A percentile compares a stretch with the other conserved stretches of the same genome.
phyloP scores from a whole-genome alignment of 2,888 invertebrate species.

The Mythimna vitellina region DNA sequence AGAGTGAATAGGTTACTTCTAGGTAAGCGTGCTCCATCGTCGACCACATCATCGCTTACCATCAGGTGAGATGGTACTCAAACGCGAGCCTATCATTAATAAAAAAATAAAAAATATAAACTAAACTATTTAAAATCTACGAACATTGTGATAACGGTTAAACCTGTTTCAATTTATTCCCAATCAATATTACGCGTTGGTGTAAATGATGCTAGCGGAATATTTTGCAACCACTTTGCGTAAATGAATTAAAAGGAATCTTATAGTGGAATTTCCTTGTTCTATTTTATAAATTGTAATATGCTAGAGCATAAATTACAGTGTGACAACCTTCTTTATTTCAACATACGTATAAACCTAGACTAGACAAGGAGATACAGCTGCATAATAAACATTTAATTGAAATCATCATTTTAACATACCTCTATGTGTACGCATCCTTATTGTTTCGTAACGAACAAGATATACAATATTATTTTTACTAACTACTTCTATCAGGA shows the following conservation, averaged over 20 bases:
- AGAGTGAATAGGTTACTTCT: no score
- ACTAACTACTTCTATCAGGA: neutral
- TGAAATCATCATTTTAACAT: neutral
- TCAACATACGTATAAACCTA: no score
- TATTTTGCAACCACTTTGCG: conserved; percentile 61
- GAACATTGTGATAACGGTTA: no score
- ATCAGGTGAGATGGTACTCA: no score
- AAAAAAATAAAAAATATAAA: no score
- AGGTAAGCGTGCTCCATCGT: no score
- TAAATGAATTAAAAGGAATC: conserved; percentile 61
- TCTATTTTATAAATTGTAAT: conserved; percentile 28
- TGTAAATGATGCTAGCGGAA: conserved; percentile 60
- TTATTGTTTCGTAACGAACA: neutral
- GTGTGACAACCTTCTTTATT: neutral
- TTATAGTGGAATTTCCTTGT: conserved; percentile 56
- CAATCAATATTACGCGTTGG: conserved; percentile 38
- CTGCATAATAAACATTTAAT: no score
- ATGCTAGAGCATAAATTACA: neutral
- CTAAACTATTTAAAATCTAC: neutral
- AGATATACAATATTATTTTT: neutral
- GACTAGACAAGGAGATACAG: no score
- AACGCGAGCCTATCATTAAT: no score
- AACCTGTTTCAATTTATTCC: neutral
- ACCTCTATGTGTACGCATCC: neutral
- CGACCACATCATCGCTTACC: no score